phyloP scores from a whole-genome alignment of 2,113 vertebrate genomes.

The Azemiops feae region DNA sequence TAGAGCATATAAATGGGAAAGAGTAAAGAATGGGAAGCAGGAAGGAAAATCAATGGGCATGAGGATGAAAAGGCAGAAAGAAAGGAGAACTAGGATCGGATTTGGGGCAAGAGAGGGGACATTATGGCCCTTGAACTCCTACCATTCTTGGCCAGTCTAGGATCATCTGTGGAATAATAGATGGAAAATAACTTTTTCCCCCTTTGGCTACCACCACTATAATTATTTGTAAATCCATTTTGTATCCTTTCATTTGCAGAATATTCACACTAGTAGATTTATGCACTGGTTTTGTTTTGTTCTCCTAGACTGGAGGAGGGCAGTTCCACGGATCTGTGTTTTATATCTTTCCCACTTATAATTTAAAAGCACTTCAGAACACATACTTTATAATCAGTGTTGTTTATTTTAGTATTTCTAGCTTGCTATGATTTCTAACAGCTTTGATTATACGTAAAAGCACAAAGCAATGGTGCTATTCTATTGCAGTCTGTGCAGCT shows the following conservation, averaged over 20 bases:
- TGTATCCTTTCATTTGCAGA: neutral
- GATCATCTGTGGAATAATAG: neutral
- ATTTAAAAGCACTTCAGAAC: neutral
- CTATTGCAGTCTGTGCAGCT: neutral
- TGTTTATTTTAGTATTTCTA: slow-evolving; percentile 1
- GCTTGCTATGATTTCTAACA: neutral
- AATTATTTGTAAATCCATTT: neutral
- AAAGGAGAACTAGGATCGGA: neutral
- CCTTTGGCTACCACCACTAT: too few relatives aligned
- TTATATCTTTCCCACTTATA: neutral
- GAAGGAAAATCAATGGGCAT: neutral
- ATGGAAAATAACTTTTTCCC: neutral
- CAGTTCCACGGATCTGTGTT: neutral
- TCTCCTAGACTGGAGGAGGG: neutral
- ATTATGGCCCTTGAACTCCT: neutral
- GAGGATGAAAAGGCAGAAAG: neutral
- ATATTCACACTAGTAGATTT: neutral
- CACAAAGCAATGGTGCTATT: neutral
- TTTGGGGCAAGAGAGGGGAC: neutral
- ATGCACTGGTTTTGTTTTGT: neutral
- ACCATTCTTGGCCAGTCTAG: neutral
- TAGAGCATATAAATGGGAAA: neutral
- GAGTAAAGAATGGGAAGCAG: neutral
- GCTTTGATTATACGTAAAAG: neutral
- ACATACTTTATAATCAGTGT: neutral